Conservation (phyloP, 37 sponge, comb jelly and placozoan genomes). For the Hormiphora californensis region DNA sequence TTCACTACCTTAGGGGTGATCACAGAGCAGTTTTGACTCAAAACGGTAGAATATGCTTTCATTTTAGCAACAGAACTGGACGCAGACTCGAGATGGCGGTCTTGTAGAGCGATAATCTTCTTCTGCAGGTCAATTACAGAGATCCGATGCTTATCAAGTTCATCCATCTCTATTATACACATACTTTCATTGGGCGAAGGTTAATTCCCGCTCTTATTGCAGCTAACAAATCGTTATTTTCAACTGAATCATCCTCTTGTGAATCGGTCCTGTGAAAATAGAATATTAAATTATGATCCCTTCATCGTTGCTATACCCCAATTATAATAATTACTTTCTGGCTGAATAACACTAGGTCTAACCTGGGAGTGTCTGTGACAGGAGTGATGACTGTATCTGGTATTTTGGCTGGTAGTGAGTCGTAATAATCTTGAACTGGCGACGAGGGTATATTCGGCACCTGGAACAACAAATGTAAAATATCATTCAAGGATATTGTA, state of each 20-base stretch:
- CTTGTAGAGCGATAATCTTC: no score
- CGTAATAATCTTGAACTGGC: not conserved
- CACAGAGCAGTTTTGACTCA: no score
- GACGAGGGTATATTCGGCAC: not conserved
- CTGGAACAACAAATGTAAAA: not conserved
- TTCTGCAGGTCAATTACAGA: not conserved
- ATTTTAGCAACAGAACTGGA: no score
- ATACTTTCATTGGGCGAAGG: constrained; percentile 1
- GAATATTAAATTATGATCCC: no score
- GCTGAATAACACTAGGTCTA: not conserved
- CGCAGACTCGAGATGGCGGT: no score
- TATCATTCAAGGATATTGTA: not conserved
- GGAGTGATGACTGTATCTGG: not conserved
- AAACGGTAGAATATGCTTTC: no score
- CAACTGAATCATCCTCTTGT: not conserved
- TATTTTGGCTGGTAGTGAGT: not conserved
- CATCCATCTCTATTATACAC: not conserved
- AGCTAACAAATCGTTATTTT: not conserved
- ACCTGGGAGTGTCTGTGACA: not conserved
- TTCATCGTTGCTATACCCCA: no score
- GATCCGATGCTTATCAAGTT: not conserved
- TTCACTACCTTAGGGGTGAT: no score
- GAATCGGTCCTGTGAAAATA: no score
- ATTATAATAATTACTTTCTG: no score
- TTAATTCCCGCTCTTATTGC: constrained; percentile 24